Conservation (phyloP, 1,140 invertebrate genomes). For the Delia radicum region DNA sequence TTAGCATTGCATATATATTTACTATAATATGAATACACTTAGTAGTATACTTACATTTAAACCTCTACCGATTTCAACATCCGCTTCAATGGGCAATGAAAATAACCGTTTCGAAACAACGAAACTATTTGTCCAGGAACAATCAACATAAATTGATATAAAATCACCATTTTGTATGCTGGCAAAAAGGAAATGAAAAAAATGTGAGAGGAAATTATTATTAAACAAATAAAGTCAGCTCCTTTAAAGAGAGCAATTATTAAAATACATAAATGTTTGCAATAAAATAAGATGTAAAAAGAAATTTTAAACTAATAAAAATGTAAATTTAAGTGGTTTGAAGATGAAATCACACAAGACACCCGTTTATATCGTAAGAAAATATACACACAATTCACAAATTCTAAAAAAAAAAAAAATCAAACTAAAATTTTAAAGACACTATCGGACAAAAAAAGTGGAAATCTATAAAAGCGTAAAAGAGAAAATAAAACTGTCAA, state of each 20-base stretch:
- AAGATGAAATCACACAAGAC: no score
- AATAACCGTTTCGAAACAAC: slow-evolving; percentile 53
- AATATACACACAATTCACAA: no score
- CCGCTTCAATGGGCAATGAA: slow-evolving; percentile 48
- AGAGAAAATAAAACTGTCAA: no score
- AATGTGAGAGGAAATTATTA: neutral
- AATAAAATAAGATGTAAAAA: neutral
- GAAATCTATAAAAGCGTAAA: no score
- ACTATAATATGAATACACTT: no score
- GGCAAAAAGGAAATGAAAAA: slow-evolving; percentile 12
- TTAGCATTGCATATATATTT: neutral
- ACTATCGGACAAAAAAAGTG: no score
- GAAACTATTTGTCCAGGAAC: slow-evolving; percentile 53
- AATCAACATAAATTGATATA: slow-evolving; percentile 54
- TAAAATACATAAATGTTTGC: neutral
- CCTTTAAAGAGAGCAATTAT: no score
- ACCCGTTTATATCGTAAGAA: no score
- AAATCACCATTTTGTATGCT: slow-evolving; percentile 56
- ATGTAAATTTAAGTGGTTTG: no score
- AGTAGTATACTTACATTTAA: slow-evolving; percentile 49
- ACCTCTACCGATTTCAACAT: slow-evolving; percentile 55
- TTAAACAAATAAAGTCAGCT: neutral
- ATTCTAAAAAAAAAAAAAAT: no score
- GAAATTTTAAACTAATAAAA: no score
- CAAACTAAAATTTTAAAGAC: no score